Base-by-base conservation (phyloP, 2,797 vertebrate genomes). In the Psittacula derbiana region DNA sequence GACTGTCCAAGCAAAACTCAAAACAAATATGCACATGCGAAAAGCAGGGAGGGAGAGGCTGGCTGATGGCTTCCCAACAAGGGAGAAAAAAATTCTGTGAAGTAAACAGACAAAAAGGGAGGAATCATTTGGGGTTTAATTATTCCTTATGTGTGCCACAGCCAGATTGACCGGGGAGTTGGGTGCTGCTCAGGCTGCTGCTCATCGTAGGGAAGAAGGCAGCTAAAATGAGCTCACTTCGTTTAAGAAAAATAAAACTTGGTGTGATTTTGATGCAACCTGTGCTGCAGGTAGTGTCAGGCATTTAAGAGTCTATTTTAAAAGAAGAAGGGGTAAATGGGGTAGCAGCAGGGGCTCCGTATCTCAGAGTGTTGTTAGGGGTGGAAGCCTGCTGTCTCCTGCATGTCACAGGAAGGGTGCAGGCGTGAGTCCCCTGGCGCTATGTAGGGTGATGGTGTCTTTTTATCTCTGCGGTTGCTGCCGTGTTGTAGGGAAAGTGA, bases 1-100 rank as follows among this genome's bases (percentile, higher is more conserved):
- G 90, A 85, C 55, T 91, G 93, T 96, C 97, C 97, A 97, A 94
- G 95, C 93, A 95, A 97, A 97, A 97, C 95, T 97, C 95, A 96
- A 97, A 97, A 95, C 95, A 94, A 97, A 95, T 90, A 96, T 73
- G 92, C 86, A 76, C 90, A 67, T 88, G 85, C 27, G 52, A 96
- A 83, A 90, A 94, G 61, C 49, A 53, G 70, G 74, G 83, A 90
- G 83, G 55, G 85, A 43, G 71, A 92, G 58, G 44, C 43, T 72
- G 65, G 58, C 81, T 92, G 93, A 95, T 89, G 83, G 52, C 76
- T 95, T 97, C 76, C 82, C n/a, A 64, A 31, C 16, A 33, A 61
- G 93, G 70, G 86, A 53, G 82, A 93, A 94, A 96, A 92, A 90
- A 96, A 86, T 86, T 47, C 30, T 93, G 92, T 95, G 88, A 85